Conservation (phyloP, 2,113 vertebrate species). For the Chunga burmeisteri region DNA sequence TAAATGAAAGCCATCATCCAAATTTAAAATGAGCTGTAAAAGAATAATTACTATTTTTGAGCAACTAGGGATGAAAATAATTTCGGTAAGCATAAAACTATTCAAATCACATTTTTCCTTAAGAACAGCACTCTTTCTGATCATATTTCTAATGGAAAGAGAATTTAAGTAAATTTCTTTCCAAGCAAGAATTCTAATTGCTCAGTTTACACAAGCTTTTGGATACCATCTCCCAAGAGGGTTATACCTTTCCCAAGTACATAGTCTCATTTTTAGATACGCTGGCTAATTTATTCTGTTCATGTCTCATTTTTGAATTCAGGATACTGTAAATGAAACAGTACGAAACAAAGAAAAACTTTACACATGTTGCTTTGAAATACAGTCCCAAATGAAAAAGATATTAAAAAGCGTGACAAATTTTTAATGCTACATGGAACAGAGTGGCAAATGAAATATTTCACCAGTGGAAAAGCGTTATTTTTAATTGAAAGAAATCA, state of each 20-base stretch:
- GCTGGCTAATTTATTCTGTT: background rate
- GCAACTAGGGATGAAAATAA: background rate
- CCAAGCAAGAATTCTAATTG: background rate
- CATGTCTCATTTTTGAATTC: background rate
- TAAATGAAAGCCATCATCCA: background rate
- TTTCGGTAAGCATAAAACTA: background rate
- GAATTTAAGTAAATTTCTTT: background rate
- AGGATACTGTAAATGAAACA: background rate
- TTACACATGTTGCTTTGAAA: background rate
- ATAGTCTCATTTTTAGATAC: background rate
- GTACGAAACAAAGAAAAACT: background rate
- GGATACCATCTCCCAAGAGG: background rate
- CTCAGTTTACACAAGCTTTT: background rate
- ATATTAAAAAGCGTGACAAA: rapidly evolving
- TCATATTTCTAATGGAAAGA: background rate
- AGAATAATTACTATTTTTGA: background rate
- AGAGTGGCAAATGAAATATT: background rate
- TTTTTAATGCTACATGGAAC: background rate
- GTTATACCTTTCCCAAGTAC: background rate
- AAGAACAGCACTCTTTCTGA: background rate
- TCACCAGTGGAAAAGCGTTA: background rate
- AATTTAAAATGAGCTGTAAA: background rate
- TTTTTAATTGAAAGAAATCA: background rate
- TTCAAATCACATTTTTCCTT: background rate
- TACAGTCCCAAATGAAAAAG: background rate